These are phyloP conservation scores for Daktulosphaira vitifoliae DNA, from an alignment of 1,140 invertebrate genomes.

Conservation along the genomic window DNA sequence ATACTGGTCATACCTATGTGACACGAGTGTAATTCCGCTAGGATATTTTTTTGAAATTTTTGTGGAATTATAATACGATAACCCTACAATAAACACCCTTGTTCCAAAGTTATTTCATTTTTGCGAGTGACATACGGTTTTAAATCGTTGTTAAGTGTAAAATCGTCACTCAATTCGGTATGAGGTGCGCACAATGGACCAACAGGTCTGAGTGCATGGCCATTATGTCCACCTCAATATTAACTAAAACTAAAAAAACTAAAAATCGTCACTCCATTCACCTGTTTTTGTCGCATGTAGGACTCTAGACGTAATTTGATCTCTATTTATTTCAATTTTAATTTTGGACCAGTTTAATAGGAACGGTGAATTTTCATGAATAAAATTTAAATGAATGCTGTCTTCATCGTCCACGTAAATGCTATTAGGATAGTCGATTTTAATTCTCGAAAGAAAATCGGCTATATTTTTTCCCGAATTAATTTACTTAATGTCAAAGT, in stretches of 20 bases:
- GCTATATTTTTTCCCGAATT: conserved; percentile 42
- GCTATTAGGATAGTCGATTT: not conserved
- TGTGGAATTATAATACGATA: conserved; percentile 39
- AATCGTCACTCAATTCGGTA: too few relatives aligned
- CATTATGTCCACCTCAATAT: too few relatives aligned
- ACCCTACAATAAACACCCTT: conserved; percentile 36
- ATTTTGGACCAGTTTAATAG: conserved; percentile 14
- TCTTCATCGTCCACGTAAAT: not conserved
- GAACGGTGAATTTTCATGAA: not conserved
- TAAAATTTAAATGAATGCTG: not conserved
- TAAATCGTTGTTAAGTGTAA: conserved; percentile 27
- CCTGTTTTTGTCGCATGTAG: conserved; percentile 37
- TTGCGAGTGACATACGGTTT: conserved; percentile 36
- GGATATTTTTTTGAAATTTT: conserved; percentile 12
- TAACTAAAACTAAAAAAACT: too few relatives aligned
- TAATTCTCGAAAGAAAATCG: conserved; percentile 34
- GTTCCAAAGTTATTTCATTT: conserved; percentile 37
- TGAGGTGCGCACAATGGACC: too few relatives aligned
- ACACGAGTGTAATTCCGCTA: conserved; percentile 33
- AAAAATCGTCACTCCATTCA: too few relatives aligned
- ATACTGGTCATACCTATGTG: conserved; percentile 36
- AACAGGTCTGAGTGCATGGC: too few relatives aligned
- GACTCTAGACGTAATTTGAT: conserved; percentile 23
- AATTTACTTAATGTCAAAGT: conserved; percentile 43
- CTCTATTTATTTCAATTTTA: conserved; percentile 25